These are phyloP conservation scores for Zeus faber DNA, from an alignment of 2,113 vertebrate genomes.

Conservation along the genomic window DNA sequence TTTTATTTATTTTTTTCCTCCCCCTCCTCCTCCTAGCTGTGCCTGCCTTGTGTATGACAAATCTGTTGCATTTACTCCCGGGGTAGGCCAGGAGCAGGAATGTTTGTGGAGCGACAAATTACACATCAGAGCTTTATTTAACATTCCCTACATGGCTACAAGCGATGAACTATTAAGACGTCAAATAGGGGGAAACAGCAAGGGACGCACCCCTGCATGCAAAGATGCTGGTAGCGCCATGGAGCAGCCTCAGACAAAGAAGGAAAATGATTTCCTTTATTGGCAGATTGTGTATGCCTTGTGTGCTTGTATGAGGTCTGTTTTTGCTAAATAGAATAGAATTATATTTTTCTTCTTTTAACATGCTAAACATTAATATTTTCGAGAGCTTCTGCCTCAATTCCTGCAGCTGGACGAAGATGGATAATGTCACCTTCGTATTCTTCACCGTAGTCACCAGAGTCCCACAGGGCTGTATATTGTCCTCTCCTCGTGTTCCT, in stretches of 20 bases:
- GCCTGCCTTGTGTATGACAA: conserved; percentile 68
- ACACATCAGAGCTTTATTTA: conserved; percentile 71
- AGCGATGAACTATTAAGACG: conserved; percentile 68
- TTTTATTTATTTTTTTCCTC: conserved; percentile 37
- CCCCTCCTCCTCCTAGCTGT: conserved; percentile 42
- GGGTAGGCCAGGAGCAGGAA: conserved; percentile 63
- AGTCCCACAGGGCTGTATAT: too few species aligned
- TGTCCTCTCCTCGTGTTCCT: too few species aligned
- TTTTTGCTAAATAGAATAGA: too few species aligned
- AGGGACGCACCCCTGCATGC: conserved; percentile 1
- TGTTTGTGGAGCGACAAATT: conserved; percentile 73
- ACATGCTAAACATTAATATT: too few species aligned
- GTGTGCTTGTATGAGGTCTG: too few species aligned
- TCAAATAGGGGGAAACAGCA: conserved; percentile 55
- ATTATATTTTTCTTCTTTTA: too few species aligned
- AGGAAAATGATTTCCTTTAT: too few species aligned
- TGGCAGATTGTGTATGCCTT: too few species aligned
- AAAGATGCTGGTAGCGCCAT: background rate
- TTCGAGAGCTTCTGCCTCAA: too few species aligned
- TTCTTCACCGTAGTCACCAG: too few species aligned
- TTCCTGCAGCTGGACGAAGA: too few species aligned
- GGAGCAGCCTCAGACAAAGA: conserved; percentile 11
- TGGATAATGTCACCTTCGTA: too few species aligned
- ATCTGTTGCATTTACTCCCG: conserved; percentile 72
- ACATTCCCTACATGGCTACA: conserved; percentile 64